Evolutionary conservation across 2,113 vertebrate species (phyloP).

Genomic region (Pungitius pungitius): DNA sequence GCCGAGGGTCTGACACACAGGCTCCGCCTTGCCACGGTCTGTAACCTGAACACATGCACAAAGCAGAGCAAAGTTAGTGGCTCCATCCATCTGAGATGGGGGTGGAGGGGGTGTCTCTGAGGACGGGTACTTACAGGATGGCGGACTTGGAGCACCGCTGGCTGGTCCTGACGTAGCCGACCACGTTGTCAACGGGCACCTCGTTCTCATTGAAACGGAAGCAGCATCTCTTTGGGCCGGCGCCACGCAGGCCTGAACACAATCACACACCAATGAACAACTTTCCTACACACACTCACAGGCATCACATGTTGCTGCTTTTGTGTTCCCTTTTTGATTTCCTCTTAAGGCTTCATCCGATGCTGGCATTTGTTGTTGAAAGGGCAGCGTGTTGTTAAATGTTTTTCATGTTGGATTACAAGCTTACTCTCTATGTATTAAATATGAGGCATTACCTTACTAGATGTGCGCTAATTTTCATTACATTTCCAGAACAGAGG

Average conservation of each 20-base stretch:
- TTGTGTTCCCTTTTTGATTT: conserved; percentile 17
- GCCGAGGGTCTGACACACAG: conserved; percentile 69
- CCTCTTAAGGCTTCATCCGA: not conserved
- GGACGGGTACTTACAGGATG: conserved; percentile 69
- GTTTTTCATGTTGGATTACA: not conserved
- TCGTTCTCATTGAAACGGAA: conserved; percentile 40
- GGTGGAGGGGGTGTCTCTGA: not conserved
- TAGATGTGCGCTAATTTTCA: not conserved
- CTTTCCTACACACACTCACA: not conserved
- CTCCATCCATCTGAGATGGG: not conserved
- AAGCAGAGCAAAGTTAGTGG: not conserved
- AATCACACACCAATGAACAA: not conserved
- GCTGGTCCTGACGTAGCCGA: conserved; percentile 67
- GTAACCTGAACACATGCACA: conserved; percentile 65
- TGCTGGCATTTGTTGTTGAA: not conserved
- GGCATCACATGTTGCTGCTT: not conserved
- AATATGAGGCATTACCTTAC: not conserved
- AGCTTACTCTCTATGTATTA: not conserved
- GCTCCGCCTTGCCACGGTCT: conserved; percentile 35
- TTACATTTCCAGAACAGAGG: not conserved
- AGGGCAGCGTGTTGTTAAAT: not conserved
- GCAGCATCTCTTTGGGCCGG: conserved; percentile 73
- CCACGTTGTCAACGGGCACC: conserved; percentile 28
- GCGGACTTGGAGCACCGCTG: conserved; percentile 71
- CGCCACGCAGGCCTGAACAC: conserved; percentile 65